Conservation (phyloP, 2,888 invertebrate genomes). For the Leucoma salicis region DNA sequence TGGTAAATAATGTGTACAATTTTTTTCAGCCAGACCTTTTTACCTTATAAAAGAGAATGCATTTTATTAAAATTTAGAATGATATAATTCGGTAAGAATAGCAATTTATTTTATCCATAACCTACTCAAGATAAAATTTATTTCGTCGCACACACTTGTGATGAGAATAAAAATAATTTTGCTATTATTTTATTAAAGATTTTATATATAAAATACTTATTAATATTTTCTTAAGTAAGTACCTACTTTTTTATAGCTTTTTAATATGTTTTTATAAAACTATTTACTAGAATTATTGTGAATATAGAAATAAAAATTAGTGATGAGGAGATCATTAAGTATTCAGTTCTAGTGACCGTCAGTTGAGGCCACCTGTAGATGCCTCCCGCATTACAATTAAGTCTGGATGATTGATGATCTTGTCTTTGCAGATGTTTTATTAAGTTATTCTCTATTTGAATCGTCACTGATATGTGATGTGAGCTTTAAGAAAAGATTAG, state of each 20-base stretch:
- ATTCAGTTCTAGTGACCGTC: conserved; percentile 18
- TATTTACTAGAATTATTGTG: too few species aligned
- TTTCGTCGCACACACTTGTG: too few species aligned
- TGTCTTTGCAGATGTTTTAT: not conserved
- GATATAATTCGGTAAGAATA: conserved; percentile 58
- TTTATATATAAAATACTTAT: too few species aligned
- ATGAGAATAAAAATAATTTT: too few species aligned
- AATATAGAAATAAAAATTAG: too few species aligned
- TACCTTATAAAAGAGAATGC: conserved; percentile 29
- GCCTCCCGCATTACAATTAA: conserved; percentile 32
- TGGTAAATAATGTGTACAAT: conserved; percentile 38
- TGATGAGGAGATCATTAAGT: conserved; percentile 21
- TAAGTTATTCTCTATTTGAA: not conserved
- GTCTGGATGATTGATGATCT: conserved; percentile 28
- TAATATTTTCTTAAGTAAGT: too few species aligned
- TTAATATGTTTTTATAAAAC: too few species aligned
- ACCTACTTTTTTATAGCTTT: too few species aligned
- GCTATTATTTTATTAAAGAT: too few species aligned
- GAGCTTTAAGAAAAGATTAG: too few species aligned
- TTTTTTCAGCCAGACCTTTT: conserved; percentile 29
- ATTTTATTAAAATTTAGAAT: conserved; percentile 52
- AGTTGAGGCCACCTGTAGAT: conserved; percentile 33
- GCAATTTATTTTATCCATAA: conserved; percentile 30
- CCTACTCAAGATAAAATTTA: conserved; percentile 4
- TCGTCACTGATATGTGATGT: too few species aligned